These are phyloP conservation scores for Lates japonicus DNA, from an alignment of 2,797 vertebrate species.

Conservation along the genomic window DNA sequence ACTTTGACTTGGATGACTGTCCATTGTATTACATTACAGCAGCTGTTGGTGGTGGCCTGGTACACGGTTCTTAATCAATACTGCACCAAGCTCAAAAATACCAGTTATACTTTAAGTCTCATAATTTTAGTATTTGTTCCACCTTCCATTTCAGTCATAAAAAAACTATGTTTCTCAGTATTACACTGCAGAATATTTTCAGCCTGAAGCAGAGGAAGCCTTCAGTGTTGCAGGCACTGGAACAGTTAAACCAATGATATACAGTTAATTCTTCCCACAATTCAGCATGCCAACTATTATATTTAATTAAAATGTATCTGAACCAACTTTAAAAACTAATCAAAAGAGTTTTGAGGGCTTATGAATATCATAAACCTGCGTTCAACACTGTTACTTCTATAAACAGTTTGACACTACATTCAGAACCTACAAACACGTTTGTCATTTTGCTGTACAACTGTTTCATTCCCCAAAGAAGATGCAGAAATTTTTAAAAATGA, in stretches of 20 bases:
- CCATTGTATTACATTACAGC: no score
- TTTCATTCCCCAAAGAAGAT: background rate
- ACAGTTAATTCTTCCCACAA: background rate
- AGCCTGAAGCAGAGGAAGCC: background rate
- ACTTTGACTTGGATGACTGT: no score
- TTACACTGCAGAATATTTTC: background rate
- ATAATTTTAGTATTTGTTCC: no score
- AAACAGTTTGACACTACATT: constrained; percentile 12
- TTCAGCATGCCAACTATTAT: background rate
- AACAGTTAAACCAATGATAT: background rate
- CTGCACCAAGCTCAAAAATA: no score
- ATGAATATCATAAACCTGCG: background rate
- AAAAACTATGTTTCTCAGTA: no score
- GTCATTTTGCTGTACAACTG: background rate
- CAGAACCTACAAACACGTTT: background rate
- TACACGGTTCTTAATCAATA: no score
- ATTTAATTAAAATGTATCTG: background rate
- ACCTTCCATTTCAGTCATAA: no score
- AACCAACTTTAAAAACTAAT: background rate
- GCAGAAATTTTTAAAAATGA: background rate
- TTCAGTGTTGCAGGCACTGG: background rate
- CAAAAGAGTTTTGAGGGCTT: background rate
- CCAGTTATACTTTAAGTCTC: no score
- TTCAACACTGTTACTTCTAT: background rate
- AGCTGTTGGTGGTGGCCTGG: no score